Conservation (phyloP, 2,113 vertebrate genomes). For the Hymenochirus boettgeri region DNA sequence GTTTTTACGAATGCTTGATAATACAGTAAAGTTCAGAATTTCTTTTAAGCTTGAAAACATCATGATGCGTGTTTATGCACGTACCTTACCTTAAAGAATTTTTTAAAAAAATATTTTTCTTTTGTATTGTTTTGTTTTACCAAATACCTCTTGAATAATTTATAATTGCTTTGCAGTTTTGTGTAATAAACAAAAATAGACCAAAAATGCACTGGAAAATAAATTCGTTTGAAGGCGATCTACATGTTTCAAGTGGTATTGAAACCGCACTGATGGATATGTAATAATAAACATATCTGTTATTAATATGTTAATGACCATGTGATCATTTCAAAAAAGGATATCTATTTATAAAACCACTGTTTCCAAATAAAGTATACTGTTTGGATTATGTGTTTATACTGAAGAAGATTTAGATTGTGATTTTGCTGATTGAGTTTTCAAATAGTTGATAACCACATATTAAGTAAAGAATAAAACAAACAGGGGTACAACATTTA, state of each 20-base stretch:
- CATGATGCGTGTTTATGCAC: too few relatives aligned
- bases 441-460: too few relatives aligned
- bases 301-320: slow-evolving; percentile 78
- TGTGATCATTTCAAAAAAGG: slow-evolving; percentile 76
- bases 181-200: slow-evolving; percentile 74
- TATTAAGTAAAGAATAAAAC: too few relatives aligned
- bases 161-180: slow-evolving; percentile 84
- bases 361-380: slow-evolving; percentile 53
- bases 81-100: too few relatives aligned
- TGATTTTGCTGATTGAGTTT: too few relatives aligned
- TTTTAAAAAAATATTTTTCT: too few relatives aligned
- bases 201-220: slow-evolving; percentile 93
- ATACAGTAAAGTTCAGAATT: slow-evolving; percentile 59
- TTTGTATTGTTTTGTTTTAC: slow-evolving; percentile 75
- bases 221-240: slow-evolving; percentile 83
- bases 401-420: too few relatives aligned
- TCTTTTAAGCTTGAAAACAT: background rate
- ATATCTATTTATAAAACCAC: slow-evolving; percentile 73
- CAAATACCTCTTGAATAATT: slow-evolving; percentile 91
- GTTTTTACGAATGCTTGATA: slow-evolving; percentile 54
- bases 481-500: too few relatives aligned
- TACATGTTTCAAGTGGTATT: slow-evolving; percentile 94
- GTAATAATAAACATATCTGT: slow-evolving; percentile 99
- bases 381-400: background rate
- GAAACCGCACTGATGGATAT: slow-evolving; percentile 97